Base-by-base conservation (phyloP, 2,888 invertebrate genomes). In the Coenonympha arcania region DNA sequence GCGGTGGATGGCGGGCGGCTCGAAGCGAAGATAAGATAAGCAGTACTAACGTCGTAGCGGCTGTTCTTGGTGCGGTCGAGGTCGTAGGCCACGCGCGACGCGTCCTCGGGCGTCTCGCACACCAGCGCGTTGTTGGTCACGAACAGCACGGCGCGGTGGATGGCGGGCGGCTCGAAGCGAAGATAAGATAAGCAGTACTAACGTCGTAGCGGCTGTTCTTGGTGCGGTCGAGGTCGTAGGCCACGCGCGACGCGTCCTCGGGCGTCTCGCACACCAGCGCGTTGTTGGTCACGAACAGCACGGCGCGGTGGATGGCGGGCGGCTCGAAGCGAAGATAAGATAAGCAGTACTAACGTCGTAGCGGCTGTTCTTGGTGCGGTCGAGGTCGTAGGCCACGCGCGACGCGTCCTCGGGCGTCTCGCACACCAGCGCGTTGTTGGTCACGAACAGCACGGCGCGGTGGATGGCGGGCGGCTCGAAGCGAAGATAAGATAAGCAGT, bases 71-170 rank as follows among this genome's bases (percentile, higher is more conserved):
- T 80, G 52, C 87, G 68, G 68, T 95, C 95, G 61, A 95, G 90
- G 80, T 96, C 95, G 76, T 95, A 96, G 16, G 98, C 98, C 31
- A 99, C 96, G 73, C 95, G 91, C 80, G 96, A 95, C 1, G 99
- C 99, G 87, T 99, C 98, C 79, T 99, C 98, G 0, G 98, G 96
- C 1, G 95, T 94, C 87, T 99, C 99, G 85, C 98, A 99, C n/a
- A 99, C 98, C 15, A 99, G 88, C 39, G 99, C 96, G 87, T 99
- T 99, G 73, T 99, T 99, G 57, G 99, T 99, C 26, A 98, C 99
- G 86, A 98, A 99, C 62, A 98, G 90, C 45, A 99, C 95, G 0
- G 99, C 99, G 64, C 96, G 93, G 71, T 96, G 95, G 66, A 99
- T 97, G 66, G 94, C 95, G 44, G 93, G 91, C 2, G 97, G 97